Evolutionary conservation across 2,113 vertebrate genomes (phyloP), one percentile per base, ranked within the genome.

Genomic region (Notothenia coriiceps): DNA sequence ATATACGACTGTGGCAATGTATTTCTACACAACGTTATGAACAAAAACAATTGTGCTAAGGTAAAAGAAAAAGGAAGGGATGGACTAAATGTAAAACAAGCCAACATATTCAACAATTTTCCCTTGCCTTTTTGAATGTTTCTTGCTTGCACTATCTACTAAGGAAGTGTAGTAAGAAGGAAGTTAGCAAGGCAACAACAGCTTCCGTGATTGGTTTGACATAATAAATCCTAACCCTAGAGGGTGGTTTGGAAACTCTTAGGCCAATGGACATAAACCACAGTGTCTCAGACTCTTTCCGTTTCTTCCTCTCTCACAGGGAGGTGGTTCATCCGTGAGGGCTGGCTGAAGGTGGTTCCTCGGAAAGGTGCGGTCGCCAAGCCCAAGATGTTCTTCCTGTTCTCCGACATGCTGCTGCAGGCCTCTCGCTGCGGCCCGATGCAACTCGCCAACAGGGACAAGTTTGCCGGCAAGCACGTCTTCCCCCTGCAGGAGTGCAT

Each of bases 321-420:
- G 22, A 90, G 91, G 51, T 91, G 92, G 89, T 94, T 85, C 84
- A 90, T 96, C 90, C 91, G 88, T 1, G 96, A 94, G 91, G 94
- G 95, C 83, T 93, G 95, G 94, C 94, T 97, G 67, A 91, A 89
- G 80, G 87, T 85, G 62, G 92, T 94, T 86, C 94, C 94, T 62
- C 44, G 86, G 11, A 96, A 93, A 92, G 93, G 89, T 33, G 84
- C 93, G 9, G 96, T 94, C 11, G 91, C 85, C 17, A 96, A 97
- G 68, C 94, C 91, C 20, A 96, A 95, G 91, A 85, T 90, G 96
- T 97, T 97, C 92, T 96, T 95, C 90, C 95, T 99, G 64, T 98
- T 99, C 91, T 97, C 97, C 0, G 98, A 99, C 67, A 84, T 96
- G 82, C 95, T 99, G 51, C 86, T 98, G 68, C 93, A 96, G 87